phyloP scores from a whole-genome alignment of 37 sponge, comb jelly and placozoan species.

The Diacarnus erythraeanus region DNA sequence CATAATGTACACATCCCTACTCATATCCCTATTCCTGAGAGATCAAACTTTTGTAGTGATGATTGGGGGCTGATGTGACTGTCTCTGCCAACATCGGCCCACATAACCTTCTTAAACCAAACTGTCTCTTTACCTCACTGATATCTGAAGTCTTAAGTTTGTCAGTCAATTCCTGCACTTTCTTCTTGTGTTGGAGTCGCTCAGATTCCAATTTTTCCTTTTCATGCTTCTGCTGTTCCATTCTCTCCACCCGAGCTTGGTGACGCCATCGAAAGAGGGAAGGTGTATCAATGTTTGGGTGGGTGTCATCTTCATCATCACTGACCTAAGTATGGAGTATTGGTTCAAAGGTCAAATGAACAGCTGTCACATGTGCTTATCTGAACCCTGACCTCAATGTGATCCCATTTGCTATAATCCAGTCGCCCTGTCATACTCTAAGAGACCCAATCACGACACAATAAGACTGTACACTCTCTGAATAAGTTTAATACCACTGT shows the following conservation, averaged over 20 bases:
- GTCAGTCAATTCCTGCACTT: constrained; percentile 40
- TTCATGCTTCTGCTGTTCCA: constrained; percentile 76
- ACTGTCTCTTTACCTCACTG: not conserved
- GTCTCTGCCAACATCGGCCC: no score
- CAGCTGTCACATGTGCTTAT: no score
- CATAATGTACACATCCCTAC: no score
- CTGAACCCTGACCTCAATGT: constrained; percentile 98
- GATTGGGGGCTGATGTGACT: no score
- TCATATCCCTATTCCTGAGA: no score
- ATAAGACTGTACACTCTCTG: no score
- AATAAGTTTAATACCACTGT: no score
- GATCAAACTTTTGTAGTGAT: no score
- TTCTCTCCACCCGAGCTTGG: constrained; percentile 93
- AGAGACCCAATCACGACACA: no score
- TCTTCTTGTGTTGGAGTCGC: constrained; percentile 28
- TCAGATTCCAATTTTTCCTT: constrained; percentile 40
- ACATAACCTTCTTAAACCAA: no score
- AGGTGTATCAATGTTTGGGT: constrained; percentile 98
- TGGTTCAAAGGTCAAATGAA: no score
- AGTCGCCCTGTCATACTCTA: constrained; percentile 47
- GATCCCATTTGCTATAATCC: constrained; percentile 98
- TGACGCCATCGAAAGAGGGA: constrained; percentile 97
- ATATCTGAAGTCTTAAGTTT: constrained; percentile 10
- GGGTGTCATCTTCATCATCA: constrained; percentile 99
- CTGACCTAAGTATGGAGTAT: no score